Evolutionary conservation across 1,140 invertebrate genomes (phyloP).

Genomic region (Drosophila nasuta): DNA sequence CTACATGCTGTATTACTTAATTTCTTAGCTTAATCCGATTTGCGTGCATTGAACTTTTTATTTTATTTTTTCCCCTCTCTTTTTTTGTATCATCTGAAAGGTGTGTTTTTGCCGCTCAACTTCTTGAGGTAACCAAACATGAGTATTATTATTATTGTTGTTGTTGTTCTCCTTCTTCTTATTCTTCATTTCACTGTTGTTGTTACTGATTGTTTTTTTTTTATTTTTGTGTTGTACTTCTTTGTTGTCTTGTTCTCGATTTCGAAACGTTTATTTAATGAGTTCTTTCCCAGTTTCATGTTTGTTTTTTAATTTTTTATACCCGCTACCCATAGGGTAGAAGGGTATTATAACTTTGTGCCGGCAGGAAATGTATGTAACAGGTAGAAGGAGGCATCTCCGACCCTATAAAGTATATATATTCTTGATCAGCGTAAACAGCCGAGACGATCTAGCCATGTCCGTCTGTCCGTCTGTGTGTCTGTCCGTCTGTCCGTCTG

Average conservation of each 20-base stretch:
- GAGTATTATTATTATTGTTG: slow-evolving; percentile 25
- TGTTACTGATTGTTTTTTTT: slow-evolving; percentile 60
- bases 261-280: slow-evolving; percentile 63
- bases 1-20: slow-evolving; percentile 70
- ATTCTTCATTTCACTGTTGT: slow-evolving; percentile 7
- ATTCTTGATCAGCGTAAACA: too few relatives aligned
- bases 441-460: too few relatives aligned
- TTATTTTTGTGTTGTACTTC: slow-evolving; percentile 28
- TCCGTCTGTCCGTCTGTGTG: too few relatives aligned
- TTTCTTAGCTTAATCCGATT: slow-evolving; percentile 80
- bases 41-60: slow-evolving; percentile 76
- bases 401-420: too few relatives aligned
- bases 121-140: slow-evolving; percentile 56
- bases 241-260: slow-evolving; percentile 62
- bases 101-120: slow-evolving; percentile 47
- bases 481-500: too few relatives aligned
- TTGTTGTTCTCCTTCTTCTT: slow-evolving; percentile 27
- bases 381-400: too few relatives aligned
- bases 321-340: too few relatives aligned
- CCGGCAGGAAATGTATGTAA: too few relatives aligned
- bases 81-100: slow-evolving; percentile 42
- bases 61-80: slow-evolving; percentile 40
- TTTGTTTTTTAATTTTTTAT: slow-evolving; percentile 44
- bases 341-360: too few relatives aligned
- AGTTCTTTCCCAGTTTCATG: slow-evolving; percentile 18